phyloP scores from a whole-genome alignment of 2,888 invertebrate species.

The Piscicola geometra region DNA sequence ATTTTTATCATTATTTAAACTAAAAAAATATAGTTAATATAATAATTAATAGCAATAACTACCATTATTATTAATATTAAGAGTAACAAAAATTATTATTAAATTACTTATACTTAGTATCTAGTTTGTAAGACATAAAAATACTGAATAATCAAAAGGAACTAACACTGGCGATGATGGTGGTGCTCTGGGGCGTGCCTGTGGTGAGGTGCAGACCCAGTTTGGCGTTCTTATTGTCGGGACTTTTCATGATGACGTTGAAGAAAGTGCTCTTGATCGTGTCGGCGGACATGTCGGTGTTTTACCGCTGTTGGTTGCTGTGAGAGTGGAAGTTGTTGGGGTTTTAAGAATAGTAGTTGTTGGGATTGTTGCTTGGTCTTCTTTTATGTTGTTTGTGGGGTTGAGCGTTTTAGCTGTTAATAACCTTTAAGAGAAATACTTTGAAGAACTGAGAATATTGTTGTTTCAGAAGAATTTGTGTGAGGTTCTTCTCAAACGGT shows the following conservation, averaged over 20 bases:
- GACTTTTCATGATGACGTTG: background rate
- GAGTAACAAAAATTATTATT: background rate
- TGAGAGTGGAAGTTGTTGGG: too few relatives aligned
- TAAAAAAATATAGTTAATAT: background rate
- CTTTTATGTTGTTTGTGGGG: too few relatives aligned
- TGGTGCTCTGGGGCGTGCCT: background rate
- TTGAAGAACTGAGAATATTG: too few relatives aligned
- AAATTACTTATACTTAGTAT: background rate
- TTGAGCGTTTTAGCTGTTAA: too few relatives aligned
- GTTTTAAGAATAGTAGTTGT: too few relatives aligned
- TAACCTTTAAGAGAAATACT: too few relatives aligned
- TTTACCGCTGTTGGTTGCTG: too few relatives aligned
- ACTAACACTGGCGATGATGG: background rate
- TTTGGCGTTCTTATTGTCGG: background rate
- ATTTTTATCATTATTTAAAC: too few relatives aligned
- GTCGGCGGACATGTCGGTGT: background rate
- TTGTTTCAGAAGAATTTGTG: too few relatives aligned
- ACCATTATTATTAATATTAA: background rate
- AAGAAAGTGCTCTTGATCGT: slow-evolving; percentile 1
- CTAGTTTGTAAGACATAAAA: background rate
- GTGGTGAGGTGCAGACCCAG: background rate
- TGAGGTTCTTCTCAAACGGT: too few relatives aligned
- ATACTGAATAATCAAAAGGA: background rate
- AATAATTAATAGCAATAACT: background rate
- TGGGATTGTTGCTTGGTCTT: too few relatives aligned